Base-by-base conservation (phyloP, 2,113 vertebrate genomes). In the Podarcis raffonei region DNA sequence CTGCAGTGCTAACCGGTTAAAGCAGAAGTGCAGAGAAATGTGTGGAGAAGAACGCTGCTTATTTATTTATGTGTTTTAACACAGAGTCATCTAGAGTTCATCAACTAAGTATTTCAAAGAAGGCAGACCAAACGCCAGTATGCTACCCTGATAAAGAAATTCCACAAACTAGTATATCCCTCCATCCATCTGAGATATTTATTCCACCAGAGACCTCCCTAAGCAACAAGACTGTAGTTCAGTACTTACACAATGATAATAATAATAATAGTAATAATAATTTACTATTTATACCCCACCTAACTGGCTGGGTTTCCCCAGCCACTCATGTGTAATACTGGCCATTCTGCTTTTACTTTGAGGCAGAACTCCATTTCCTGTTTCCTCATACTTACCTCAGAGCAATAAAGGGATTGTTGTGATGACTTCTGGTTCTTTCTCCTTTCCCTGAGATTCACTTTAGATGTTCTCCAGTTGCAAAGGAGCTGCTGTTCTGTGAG, bases 41-140 rank as follows among this genome's bases (percentile, higher is more conserved):
- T 16, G 62, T 69, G 16, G 25, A 71, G 76, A 91, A 53, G 69
- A 48, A 11, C 11, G 11, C 48, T 53, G 3, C 65, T 81, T 30
- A 85, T 3, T 37, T 0, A 16, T 81, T 87, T 71, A 42, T 57
- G 39, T n/a, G 2, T 6, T 59, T 32, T 76, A 48, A 88, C 1
- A 53, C 22, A 15, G 37, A 8, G 6, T 88, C 35, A 85, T 65
- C 27, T 57, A 68, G 83, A 89, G 62, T 27, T 80, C 75, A 86
- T 35, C 84, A 66, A 16, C 87, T 59, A 86, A 69, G 42, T 76
- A 87, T 65, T 59, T 1, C 4, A 72, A 39, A 74, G n/a, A 53
- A 53, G 48, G 48, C 11, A 53, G 37, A 35, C 62, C 32, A 94
- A 92, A 83, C 39, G 13, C 27, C 11, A 88, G 11, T 59, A 62